Base-by-base conservation (phyloP, 2,797 vertebrate species). In the Pygocentrus nattereri region DNA sequence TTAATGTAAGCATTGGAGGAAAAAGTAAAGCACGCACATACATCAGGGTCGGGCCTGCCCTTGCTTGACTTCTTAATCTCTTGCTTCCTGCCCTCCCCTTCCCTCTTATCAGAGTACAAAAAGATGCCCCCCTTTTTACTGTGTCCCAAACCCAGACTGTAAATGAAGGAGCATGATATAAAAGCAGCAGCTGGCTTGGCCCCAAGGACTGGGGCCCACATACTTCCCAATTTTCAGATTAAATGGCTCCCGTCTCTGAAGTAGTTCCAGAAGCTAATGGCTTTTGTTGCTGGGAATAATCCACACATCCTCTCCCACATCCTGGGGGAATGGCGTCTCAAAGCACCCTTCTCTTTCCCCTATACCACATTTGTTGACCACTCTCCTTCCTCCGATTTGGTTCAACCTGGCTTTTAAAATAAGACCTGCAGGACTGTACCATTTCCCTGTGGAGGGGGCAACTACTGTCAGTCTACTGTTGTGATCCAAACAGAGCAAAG, bases 291-390 rank as follows among this genome's bases (percentile, higher is more conserved):
- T 93, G 92, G 92, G 91, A 94, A 94, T 94, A 94, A 95, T 94
- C 93, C 92, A 91, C 93, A 95, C 93, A 95, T 95, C 94, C 94
- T 95, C 94, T 95, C 93, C 92, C 92, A 95, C 94, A 94, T 95
- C 93, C 92, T 93, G 91, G 93, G 94, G 93, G 93, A 86, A 92
- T 87, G 75, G 73, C 86, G 85, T 92, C 91, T 93, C 87, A 92
- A 91, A 91, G 75, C 88, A 88, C 58, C 80, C 76, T 78, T 52
- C 62, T 70, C 75, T 54, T 59, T 11, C 76, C 80, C 81, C 80
- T 19, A 76, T 85, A 49, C 77, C 62, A 61, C 64, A 79, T 69
- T 74, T 70, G 74, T 79, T 77, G 82, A 82, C 84, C 79, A 71
- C 81, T 85, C 70, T 81, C 77, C 87, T 88, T 87, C 84, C 82